Evolutionary conservation across 2,113 vertebrate species (phyloP).

Genomic region (Burhinus oedicnemus): DNA sequence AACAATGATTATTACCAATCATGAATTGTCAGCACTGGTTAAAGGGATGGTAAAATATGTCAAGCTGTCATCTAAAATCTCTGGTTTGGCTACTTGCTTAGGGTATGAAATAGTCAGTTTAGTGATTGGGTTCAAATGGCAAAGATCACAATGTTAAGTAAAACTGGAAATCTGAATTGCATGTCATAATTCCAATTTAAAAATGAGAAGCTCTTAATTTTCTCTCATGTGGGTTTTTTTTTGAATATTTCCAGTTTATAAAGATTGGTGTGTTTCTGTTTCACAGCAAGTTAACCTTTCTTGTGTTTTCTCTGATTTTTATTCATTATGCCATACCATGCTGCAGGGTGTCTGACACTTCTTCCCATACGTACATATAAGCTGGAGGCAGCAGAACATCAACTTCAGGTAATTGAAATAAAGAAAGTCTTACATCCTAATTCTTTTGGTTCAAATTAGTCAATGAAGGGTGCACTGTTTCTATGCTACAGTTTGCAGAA

Average conservation of each 20-base stretch:
- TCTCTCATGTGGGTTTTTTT: neutral
- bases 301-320: slow-evolving; percentile 6
- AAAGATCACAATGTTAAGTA: neutral
- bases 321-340: neutral
- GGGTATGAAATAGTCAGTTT: neutral
- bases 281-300: neutral
- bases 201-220: neutral
- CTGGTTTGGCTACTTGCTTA: neutral
- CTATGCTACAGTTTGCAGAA: neutral
- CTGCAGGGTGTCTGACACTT: neutral
- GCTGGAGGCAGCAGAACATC: neutral
- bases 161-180: neutral
- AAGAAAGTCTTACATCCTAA: slow-evolving; percentile 1
- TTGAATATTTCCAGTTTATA: neutral
- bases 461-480: slow-evolving; percentile 5
- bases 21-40: neutral
- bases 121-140: neutral
- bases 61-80: neutral
- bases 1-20: neutral
- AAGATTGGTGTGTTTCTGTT: neutral
- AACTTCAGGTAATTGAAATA: slow-evolving; percentile 9
- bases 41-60: neutral
- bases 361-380: neutral
- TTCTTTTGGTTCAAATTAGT: slow-evolving; percentile 25
- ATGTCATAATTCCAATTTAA: neutral